Conservation (phyloP, 2,888 invertebrate genomes). For the Mamestra brassicae region DNA sequence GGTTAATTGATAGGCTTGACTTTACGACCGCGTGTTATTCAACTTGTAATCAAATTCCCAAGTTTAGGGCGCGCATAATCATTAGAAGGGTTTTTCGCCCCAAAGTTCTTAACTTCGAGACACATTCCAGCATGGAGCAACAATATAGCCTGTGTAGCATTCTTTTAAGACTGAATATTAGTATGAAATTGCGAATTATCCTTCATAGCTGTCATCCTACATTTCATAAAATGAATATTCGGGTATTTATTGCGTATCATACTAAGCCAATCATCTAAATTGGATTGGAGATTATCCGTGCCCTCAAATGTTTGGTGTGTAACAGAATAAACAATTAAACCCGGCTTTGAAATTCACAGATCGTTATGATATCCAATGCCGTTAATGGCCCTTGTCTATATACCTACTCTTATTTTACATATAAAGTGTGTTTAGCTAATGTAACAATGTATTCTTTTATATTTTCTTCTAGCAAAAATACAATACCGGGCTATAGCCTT, state of each 20-base stretch:
- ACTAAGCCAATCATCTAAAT: constrained; percentile 62
- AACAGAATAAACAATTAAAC: constrained; percentile 60
- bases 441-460: constrained; percentile 12
- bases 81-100: constrained; percentile 46
- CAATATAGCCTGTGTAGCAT: constrained; percentile 26
- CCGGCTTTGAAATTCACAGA: constrained; percentile 53
- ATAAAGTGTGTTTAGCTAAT: constrained; percentile 14
- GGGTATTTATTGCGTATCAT: constrained; percentile 58
- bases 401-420: constrained; percentile 21
- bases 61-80: constrained; percentile 37
- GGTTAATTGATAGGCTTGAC: constrained; percentile 29
- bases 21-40: constrained; percentile 39
- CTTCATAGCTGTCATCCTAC: constrained; percentile 36
- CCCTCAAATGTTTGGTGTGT: constrained; percentile 54
- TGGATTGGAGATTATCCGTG: constrained; percentile 60
- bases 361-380: constrained; percentile 45
- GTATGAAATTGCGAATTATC: constrained; percentile 40
- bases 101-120: constrained; percentile 44
- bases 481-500: constrained; percentile 1
- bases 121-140: constrained; percentile 49
- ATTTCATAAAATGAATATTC: constrained; percentile 45
- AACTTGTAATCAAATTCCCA: constrained; percentile 50
- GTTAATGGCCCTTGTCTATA: constrained; percentile 41
- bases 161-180: constrained; percentile 42
- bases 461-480: constrained; percentile 13